These are phyloP conservation scores for Aphis gossypii DNA, from an alignment of 1,140 invertebrate species.

Conservation along the genomic window DNA sequence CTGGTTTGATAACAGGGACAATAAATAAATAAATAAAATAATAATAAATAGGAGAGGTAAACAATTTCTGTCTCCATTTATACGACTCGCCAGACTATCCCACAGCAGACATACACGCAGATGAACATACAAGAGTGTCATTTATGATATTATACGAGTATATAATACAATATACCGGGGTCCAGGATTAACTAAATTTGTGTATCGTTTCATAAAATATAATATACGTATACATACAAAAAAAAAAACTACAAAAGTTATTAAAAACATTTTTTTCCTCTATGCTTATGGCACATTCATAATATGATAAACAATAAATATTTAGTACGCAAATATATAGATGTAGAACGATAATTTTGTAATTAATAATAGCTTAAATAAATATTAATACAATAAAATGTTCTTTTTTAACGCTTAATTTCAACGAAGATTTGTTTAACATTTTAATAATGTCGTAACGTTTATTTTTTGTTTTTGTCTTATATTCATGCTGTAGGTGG, in stretches of 20 bases:
- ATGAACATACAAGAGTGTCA: not conserved
- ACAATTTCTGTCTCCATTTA: not conserved
- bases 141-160: not conserved
- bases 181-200: not conserved
- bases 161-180: not conserved
- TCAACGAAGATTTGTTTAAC: no score
- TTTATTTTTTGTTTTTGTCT: no score
- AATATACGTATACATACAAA: not conserved
- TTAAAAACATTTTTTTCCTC: not conserved
- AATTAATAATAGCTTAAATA: not conserved
- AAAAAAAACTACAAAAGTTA: not conserved
- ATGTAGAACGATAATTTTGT: not conserved
- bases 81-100: not conserved
- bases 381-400: not conserved
- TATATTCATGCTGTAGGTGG: no score
- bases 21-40: not conserved
- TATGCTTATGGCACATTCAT: no score
- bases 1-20: not conserved
- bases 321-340: not conserved
- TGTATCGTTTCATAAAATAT: not conserved
- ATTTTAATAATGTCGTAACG: no score
- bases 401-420: no score
- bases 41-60: not conserved
- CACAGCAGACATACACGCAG: no score
- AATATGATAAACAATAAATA: not conserved